phyloP scores from a whole-genome alignment of 35 echinoderm and acorn worm genomes.

The Heliocidaris erythrogramma region DNA sequence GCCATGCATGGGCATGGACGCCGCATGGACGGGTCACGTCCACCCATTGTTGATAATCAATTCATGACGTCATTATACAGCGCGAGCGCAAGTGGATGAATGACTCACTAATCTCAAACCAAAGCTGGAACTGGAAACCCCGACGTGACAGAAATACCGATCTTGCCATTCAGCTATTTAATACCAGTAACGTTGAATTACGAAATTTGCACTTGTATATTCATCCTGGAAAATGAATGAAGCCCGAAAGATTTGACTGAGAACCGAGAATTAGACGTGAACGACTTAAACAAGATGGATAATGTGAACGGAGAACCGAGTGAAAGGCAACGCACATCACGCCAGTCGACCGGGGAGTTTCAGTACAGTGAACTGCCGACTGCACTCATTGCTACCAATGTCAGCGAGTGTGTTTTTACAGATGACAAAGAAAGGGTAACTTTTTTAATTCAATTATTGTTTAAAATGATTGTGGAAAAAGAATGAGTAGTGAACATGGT shows the following conservation, averaged over 20 bases:
- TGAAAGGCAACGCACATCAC: conserved; percentile 18
- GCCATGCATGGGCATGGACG: no score
- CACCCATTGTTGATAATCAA: no score
- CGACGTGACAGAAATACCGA: no score
- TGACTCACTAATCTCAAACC: no score
- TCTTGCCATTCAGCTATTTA: no score
- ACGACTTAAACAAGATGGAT: neutral
- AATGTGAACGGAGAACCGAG: neutral
- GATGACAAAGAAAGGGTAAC: conserved; percentile 70
- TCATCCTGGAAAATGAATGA: neutral
- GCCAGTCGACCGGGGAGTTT: conserved; percentile 61
- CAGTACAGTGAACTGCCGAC: conserved; percentile 73
- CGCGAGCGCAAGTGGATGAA: no score
- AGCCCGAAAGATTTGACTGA: neutral
- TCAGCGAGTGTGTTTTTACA: conserved; percentile 62
- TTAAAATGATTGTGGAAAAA: no score
- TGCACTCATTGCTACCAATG: conserved; percentile 81
- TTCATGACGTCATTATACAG: no score
- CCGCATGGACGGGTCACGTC: no score
- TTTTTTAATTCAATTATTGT: neutral
- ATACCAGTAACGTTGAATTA: neutral
- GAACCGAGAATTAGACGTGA: neutral
- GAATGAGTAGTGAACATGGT: no score
- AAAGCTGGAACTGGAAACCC: no score
- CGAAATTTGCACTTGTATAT: neutral